Evolutionary conservation across 2,797 vertebrate species (phyloP).

Genomic region (Margarornis squamiger): DNA sequence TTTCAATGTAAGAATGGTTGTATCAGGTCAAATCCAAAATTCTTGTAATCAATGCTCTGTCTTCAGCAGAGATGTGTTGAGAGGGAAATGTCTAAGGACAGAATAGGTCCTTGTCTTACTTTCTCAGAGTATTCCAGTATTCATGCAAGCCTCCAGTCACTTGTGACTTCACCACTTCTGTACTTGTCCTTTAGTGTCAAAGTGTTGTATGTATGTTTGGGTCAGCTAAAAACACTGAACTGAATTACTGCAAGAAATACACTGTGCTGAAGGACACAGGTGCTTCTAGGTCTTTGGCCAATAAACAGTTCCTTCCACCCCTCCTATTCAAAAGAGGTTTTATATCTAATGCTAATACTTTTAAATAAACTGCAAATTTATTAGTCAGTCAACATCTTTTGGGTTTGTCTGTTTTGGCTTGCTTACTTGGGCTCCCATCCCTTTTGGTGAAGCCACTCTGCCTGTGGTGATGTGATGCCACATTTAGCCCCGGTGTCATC

Average conservation of each 20-base stretch:
- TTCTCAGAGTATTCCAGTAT: background rate
- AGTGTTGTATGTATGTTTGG: rapidly evolving
- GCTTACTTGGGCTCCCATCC: background rate
- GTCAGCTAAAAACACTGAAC: background rate
- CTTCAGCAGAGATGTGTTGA: background rate
- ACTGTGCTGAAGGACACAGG: background rate
- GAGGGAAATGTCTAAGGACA: background rate
- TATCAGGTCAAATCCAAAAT: background rate
- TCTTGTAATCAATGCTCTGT: background rate
- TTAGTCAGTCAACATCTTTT: background rate
- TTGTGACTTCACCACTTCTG: background rate
- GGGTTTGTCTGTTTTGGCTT: background rate
- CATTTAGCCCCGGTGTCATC: background rate
- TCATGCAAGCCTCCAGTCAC: background rate
- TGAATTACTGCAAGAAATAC: background rate
- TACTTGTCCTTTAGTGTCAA: background rate
- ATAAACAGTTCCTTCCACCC: background rate
- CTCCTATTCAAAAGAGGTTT: background rate
- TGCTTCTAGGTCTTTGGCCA: background rate
- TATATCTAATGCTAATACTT: background rate
- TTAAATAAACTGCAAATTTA: background rate
- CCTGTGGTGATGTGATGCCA: background rate
- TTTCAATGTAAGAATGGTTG: background rate
- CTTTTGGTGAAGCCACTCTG: background rate
- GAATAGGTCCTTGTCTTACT: background rate